Evolutionary conservation across 2,797 vertebrate species (phyloP).

Genomic region (Gambelia wislizenii): DNA sequence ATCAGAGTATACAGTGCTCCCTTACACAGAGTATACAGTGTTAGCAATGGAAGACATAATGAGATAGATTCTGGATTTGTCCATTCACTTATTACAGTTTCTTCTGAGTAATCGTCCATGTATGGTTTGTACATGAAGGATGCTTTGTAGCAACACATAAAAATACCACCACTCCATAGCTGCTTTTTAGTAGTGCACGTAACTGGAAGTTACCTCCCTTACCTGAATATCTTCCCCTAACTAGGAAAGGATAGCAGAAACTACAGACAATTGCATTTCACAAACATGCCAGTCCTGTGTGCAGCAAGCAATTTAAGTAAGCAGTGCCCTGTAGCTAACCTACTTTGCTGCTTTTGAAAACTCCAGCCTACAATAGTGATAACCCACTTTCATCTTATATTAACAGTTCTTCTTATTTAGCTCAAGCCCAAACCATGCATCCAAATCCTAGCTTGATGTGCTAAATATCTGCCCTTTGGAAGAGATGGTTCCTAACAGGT

Average conservation of each 20-base stretch:
- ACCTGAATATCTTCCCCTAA: neutral
- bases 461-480: neutral
- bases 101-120: neutral
- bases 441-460: neutral
- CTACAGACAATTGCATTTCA: neutral
- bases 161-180: neutral
- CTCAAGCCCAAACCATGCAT: fast-evolving
- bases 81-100: neutral
- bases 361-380: neutral
- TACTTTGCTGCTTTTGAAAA: neutral
- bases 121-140: too few species aligned
- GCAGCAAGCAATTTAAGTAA: neutral
- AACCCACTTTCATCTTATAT: neutral
- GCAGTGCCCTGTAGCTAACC: neutral
- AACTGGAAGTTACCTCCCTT: neutral
- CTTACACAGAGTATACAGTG: neutral
- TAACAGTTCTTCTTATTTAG: neutral
- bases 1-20: too few species aligned
- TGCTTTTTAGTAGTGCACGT: neutral
- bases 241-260: neutral
- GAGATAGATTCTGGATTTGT: too few species aligned
- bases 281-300: too few species aligned
- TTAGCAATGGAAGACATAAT: too few species aligned
- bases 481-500: neutral
- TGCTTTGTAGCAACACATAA: neutral